These are phyloP conservation scores for Lucifuga dentata DNA, from an alignment of 2,113 vertebrate species.

Conservation along the genomic window DNA sequence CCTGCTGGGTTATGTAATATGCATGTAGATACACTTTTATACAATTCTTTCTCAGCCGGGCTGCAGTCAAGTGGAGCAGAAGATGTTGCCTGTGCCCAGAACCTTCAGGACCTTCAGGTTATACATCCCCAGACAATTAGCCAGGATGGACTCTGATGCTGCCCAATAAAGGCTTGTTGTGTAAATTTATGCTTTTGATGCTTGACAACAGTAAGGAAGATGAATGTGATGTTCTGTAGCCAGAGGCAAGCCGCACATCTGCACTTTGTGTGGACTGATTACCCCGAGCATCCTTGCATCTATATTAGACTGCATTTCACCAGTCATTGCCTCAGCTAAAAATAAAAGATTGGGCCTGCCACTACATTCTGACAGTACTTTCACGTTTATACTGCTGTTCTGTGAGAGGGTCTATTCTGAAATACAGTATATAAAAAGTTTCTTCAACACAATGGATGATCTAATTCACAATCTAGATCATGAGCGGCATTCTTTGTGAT, in stretches of 20 bases:
- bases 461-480: background rate
- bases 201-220: conserved; percentile 32
- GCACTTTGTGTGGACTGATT: conserved; percentile 12
- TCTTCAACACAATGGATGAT: background rate
- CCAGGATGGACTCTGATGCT: conserved; percentile 23
- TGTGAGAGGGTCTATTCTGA: background rate
- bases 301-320: conserved; percentile 45
- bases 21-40: conserved; percentile 39
- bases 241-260: conserved; percentile 33
- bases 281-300: conserved; percentile 19
- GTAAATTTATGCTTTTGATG: conserved; percentile 44
- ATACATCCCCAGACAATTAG: conserved; percentile 53
- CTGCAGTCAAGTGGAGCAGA: conserved; percentile 72
- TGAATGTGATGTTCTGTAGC: background rate
- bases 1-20: conserved; percentile 48
- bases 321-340: conserved; percentile 33
- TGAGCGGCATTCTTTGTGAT: background rate
- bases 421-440: background rate
- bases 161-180: conserved; percentile 51
- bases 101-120: conserved; percentile 49
- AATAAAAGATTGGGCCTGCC: conserved; percentile 28
- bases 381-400: background rate
- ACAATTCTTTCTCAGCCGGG: conserved; percentile 20
- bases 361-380: background rate
- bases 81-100: conserved; percentile 48